phyloP scores from a whole-genome alignment of 2,113 vertebrate species.

The Menidia beryllina region DNA sequence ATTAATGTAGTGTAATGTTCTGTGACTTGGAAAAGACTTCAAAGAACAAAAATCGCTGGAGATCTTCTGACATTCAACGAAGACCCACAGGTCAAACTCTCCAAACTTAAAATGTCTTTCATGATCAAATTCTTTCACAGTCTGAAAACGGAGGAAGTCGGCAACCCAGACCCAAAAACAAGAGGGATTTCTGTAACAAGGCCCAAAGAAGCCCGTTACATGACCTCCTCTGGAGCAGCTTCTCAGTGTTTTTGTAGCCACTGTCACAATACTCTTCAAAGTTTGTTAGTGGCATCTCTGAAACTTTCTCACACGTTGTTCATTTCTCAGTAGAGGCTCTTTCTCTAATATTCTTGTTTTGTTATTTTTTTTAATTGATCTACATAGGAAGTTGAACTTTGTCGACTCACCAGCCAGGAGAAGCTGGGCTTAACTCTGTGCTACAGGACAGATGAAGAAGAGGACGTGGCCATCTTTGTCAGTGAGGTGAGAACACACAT shows the following conservation, averaged over 20 bases:
- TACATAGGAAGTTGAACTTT: constrained; percentile 92
- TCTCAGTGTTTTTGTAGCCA: constrained; percentile 1
- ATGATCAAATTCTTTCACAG: constrained; percentile 64
- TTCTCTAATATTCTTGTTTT: not conserved
- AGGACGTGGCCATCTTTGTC: constrained; percentile 94
- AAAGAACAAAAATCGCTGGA: constrained; percentile 53
- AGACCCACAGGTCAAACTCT: constrained; percentile 49
- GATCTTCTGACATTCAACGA: constrained; percentile 68
- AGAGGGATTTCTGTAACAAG: constrained; percentile 21
- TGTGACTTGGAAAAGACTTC: constrained; percentile 56
- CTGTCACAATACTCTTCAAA: constrained; percentile 13
- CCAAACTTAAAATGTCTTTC: constrained; percentile 54
- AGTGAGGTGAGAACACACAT: constrained; percentile 88
- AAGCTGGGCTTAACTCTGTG: constrained; percentile 96
- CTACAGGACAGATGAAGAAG: constrained; percentile 96
- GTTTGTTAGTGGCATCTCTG: not conserved
- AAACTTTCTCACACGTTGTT: constrained; percentile 1
- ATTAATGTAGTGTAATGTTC: constrained; percentile 65
- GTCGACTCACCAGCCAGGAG: constrained; percentile 91
- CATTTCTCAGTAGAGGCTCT: not conserved
- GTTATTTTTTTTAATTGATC: constrained; percentile 12
- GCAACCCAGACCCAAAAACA: constrained; percentile 39
- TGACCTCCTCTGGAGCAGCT: constrained; percentile 28
- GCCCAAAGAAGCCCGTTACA: constrained; percentile 22
- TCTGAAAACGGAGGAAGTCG: constrained; percentile 38